These are phyloP conservation scores for Apus apus DNA, from an alignment of 2,113 vertebrate species.

Conservation along the genomic window DNA sequence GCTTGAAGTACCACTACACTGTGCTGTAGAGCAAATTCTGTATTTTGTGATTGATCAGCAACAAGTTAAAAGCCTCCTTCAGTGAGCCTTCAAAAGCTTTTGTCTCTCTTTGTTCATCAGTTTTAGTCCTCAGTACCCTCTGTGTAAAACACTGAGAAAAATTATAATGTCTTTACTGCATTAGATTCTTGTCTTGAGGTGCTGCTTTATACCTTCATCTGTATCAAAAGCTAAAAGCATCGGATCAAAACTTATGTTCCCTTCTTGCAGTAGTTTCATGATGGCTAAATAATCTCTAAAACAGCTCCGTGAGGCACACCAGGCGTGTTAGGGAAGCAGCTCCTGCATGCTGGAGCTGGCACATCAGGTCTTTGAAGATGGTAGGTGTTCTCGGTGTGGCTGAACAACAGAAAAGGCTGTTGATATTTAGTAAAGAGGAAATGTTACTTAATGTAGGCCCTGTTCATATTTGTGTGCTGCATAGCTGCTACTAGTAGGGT, in stretches of 20 bases:
- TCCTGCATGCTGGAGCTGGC: not conserved
- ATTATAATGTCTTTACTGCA: not conserved
- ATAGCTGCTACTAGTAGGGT: not conserved
- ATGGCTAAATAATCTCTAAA: not conserved
- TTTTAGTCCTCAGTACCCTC: not conserved
- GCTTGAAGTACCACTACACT: not conserved
- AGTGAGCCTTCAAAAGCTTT: constrained; percentile 1
- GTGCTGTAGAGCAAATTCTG: not conserved
- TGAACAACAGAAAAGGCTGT: not conserved
- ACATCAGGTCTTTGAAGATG: not conserved
- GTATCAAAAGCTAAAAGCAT: constrained; percentile 19
- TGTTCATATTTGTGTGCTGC: not conserved
- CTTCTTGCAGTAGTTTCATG: not conserved
- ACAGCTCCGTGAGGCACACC: not conserved
- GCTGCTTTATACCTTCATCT: not conserved
- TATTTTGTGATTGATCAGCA: constrained; percentile 7
- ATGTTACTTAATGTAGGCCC: not conserved
- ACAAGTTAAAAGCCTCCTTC: not conserved
- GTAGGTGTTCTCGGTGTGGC: constrained; percentile 8
- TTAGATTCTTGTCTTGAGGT: not conserved
- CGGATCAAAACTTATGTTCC: not conserved
- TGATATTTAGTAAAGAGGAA: not conserved
- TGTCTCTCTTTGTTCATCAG: constrained; percentile 7
- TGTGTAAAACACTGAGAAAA: constrained; percentile 6
- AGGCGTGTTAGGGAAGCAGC: not conserved